Conservation (phyloP, 2,797 vertebrate genomes). For the Takifugu ocellatus region DNA sequence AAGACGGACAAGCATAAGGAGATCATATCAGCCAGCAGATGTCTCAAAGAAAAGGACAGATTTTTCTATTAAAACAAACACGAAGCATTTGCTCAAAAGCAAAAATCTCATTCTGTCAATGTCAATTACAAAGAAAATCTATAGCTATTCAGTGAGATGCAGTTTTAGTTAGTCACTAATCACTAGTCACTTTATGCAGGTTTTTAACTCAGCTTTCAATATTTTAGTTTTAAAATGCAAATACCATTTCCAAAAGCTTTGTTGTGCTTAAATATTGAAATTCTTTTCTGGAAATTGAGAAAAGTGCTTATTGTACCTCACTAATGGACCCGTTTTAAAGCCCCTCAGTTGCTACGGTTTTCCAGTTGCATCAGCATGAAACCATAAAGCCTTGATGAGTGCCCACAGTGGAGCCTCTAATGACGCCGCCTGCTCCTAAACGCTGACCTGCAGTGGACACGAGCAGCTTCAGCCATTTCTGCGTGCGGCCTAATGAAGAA, state of each 20-base stretch:
- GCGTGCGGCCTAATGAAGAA: conserved; percentile 44
- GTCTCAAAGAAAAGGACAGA: neutral
- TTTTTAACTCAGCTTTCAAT: too few species aligned
- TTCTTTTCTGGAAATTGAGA: too few species aligned
- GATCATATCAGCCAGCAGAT: neutral
- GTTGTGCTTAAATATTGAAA: too few species aligned
- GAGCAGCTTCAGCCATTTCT: conserved; percentile 18
- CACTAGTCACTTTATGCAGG: too few species aligned
- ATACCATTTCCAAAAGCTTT: too few species aligned
- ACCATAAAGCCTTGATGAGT: conserved; percentile 24
- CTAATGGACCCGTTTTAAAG: too few species aligned
- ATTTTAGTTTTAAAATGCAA: too few species aligned
- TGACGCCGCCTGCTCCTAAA: neutral
- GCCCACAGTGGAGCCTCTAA: conserved; percentile 4
- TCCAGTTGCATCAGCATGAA: neutral
- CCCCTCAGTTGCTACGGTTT: too few species aligned
- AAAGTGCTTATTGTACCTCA: too few species aligned
- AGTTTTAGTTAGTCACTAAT: too few species aligned
- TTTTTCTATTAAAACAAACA: conserved; percentile 4
- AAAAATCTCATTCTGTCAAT: neutral
- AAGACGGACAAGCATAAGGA: neutral
- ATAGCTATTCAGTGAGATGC: too few species aligned
- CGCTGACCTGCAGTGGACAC: neutral
- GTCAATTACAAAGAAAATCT: too few species aligned
- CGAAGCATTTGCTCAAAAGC: neutral